phyloP scores from a whole-genome alignment of 2,888 invertebrate species.

The Hirtodrosophila trivittata region DNA sequence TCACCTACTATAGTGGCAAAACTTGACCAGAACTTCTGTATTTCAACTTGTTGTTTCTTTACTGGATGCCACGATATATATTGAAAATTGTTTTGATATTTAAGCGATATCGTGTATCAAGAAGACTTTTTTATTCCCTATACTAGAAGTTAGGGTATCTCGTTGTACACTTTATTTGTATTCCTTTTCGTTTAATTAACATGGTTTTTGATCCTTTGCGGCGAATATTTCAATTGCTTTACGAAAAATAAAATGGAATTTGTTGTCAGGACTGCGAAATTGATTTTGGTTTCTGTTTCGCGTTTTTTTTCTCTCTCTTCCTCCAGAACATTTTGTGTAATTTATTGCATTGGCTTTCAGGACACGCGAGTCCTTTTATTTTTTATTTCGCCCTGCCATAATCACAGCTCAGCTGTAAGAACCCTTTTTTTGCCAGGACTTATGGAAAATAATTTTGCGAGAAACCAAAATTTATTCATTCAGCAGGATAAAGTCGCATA shows the following conservation, averaged over 20 bases:
- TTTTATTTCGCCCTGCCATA: constrained; percentile 8
- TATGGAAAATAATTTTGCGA: constrained; percentile 36
- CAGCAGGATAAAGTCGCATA: constrained; percentile 31
- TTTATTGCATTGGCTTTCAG: constrained; percentile 46
- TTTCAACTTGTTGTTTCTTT: no score
- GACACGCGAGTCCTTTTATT: constrained; percentile 31
- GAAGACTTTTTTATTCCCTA: not conserved
- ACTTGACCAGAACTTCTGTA: no score
- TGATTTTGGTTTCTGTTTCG: constrained; percentile 5
- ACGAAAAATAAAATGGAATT: constrained; percentile 1
- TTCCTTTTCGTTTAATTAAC: not conserved
- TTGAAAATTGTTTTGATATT: no score
- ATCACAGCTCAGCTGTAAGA: constrained; percentile 48
- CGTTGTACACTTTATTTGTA: no score
- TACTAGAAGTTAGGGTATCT: no score
- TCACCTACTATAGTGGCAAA: no score
- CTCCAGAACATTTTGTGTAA: constrained; percentile 5
- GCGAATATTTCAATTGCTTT: not conserved
- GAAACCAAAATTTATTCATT: constrained; percentile 42
- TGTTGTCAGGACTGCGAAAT: constrained; percentile 9
- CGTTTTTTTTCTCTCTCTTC: not conserved
- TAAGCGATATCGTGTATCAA: no score
- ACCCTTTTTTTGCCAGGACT: constrained; percentile 40
- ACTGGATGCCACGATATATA: no score
- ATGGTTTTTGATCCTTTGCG: not conserved